A percentile compares a stretch with the other conserved stretches of the same genome.
These are phyloP conservation scores for Terrapene triunguis DNA, from an alignment of 2,113 vertebrate genomes.

Conservation along the genomic window DNA sequence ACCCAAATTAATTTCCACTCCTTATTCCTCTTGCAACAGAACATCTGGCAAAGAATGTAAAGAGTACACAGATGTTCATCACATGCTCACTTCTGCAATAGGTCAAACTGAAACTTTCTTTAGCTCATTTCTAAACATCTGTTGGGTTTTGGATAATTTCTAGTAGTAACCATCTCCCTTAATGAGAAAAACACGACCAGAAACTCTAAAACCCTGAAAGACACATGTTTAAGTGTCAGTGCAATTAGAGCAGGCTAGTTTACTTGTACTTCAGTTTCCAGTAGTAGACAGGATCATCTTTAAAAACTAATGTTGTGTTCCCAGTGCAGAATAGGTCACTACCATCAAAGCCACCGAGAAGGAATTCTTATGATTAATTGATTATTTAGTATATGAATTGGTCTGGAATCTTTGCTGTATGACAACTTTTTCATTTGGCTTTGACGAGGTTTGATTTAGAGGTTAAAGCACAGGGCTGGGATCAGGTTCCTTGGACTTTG, in stretches of 20 bases:
- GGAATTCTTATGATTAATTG: not conserved
- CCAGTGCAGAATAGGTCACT: not conserved
- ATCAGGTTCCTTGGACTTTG: not conserved
- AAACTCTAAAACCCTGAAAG: slow-evolving; percentile 1
- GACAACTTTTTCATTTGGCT: not conserved
- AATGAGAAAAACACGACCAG: slow-evolving; percentile 11
- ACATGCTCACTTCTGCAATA: not conserved
- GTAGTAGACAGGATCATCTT: not conserved
- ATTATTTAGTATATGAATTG: not conserved
- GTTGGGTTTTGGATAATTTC: slow-evolving; percentile 11
- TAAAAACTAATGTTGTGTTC: not conserved
- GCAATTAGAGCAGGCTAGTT: not conserved
- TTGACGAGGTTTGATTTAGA: not conserved
- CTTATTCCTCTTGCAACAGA: not conserved
- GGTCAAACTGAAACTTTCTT: not conserved
- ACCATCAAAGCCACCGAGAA: not conserved
- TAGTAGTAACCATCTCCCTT: not conserved
- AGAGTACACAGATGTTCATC: not conserved
- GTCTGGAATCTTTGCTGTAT: not conserved
- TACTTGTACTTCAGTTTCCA: not conserved
- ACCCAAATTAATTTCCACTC: not conserved
- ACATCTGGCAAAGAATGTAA: not conserved
- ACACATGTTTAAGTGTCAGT: not conserved
- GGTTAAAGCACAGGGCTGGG: not conserved
- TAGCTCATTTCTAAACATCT: not conserved